phyloP scores from a whole-genome alignment of 2,113 vertebrate species.

The Phrynosoma blainvillii region DNA sequence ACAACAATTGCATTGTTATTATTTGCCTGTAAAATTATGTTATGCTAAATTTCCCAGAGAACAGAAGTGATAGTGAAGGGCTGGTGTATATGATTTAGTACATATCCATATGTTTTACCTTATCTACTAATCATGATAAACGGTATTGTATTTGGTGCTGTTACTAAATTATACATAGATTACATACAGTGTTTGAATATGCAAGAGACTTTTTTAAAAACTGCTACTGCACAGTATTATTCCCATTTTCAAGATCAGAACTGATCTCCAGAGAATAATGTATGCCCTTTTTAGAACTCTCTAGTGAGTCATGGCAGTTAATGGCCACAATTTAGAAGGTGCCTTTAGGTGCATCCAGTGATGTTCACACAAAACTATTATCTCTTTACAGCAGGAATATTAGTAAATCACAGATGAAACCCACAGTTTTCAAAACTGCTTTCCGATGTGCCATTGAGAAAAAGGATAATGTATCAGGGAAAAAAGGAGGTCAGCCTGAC shows the following conservation, averaged over 20 bases:
- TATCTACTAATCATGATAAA: neutral
- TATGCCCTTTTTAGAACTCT: neutral
- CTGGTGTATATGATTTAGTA: constrained; percentile 40
- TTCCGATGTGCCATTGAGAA: neutral
- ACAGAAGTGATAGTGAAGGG: constrained; percentile 53
- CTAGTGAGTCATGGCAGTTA: too few species aligned
- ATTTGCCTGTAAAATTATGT: constrained; percentile 74
- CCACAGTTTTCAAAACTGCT: neutral
- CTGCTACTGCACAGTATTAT: neutral
- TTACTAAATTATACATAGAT: neutral
- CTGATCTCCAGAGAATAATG: neutral
- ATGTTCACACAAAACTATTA: neutral
- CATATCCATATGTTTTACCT: constrained; percentile 28
- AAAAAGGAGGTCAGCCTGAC: neutral
- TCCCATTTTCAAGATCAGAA: neutral
- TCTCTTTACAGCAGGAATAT: too few species aligned
- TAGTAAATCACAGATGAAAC: neutral
- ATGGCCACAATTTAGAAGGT: neutral
- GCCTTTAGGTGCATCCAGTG: neutral
- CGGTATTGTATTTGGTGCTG: neutral
- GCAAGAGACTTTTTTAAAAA: neutral
- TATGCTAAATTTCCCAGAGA: constrained; percentile 69
- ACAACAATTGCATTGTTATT: constrained; percentile 72
- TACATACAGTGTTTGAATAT: neutral
- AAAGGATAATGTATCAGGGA: neutral